Base-by-base conservation (phyloP, 2,797 vertebrate species). In the Muraenolepis orangiensis region DNA sequence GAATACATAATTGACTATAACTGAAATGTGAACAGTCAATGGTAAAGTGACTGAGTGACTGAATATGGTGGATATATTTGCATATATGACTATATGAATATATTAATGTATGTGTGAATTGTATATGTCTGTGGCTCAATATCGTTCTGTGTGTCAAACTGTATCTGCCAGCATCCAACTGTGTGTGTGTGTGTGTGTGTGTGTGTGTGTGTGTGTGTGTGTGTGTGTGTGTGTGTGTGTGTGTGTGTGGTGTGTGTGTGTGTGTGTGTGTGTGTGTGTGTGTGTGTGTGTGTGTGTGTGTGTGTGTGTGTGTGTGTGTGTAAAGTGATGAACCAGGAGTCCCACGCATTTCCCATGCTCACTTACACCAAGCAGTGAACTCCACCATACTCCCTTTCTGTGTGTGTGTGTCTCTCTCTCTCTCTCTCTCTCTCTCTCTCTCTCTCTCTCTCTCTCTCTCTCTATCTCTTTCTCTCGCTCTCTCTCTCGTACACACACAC, bases 291-390 rank as follows among this genome's bases (percentile, higher is more conserved):
- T 77, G 80, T 51, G 29, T 51, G 72, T 31, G 42, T 70, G 32
- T 23, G 14, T 68, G 76, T 75, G 75, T n/a, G 46, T 84, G 84
- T 85, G 81, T 80, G 61, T 40, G 40, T 64, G 69, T 67, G 30
- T 73, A 84, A 71, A 88, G 79, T 78, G 82, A 91, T 85, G 86
- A 83, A 83, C 88, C 87, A 86, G 84, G 85, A 85, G 87, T 93
- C 92, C 93, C 92, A 93, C 91, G 88, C 92, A 91, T 91, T 93
- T 94, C 93, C 91, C 92, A 94, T 93, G 91, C 90, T 92, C 91
- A 82, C 87, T 93, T 88, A 90, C 91, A 93, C 90, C 88, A 89
- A 89, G 85, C 91, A 92, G 90, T 46, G 87, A 89, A 87, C 88
- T 87, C 87, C 87, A 91, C 89, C 88, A 81, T 90, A 80, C 85